Evolutionary conservation across 2,113 vertebrate species (phyloP).

Genomic region (Dipodomys stephensi): DNA sequence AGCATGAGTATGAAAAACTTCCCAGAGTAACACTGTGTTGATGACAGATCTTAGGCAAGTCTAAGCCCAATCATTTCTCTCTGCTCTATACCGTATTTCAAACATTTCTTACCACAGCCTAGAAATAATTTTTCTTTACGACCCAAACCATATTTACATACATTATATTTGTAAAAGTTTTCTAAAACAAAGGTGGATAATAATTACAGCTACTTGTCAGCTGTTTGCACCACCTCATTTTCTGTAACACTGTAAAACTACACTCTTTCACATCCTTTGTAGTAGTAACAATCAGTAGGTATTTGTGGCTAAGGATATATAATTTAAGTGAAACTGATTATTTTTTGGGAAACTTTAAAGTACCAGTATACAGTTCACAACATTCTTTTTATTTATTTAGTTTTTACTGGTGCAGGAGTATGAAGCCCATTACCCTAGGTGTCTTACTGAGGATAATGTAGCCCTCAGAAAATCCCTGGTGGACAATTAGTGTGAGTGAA

Average conservation of each 20-base stretch:
- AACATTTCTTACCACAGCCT: not conserved
- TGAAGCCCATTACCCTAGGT: not conserved
- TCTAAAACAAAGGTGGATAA: not conserved
- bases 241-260: not conserved
- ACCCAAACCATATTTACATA: not conserved
- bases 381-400: not conserved
- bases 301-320: not conserved
- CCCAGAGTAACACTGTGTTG: not conserved
- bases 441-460: not conserved
- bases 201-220: not conserved
- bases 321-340: not conserved
- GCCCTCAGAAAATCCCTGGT: not conserved
- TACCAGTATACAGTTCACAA: not conserved
- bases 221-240: not conserved
- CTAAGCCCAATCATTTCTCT: not conserved
- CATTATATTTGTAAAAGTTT: not conserved
- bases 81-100: not conserved
- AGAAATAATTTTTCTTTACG: slow-evolving; percentile 15
- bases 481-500: not conserved
- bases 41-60: slow-evolving; percentile 1
- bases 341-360: not conserved
- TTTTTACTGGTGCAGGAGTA: not conserved
- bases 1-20: not conserved
- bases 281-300: not conserved
- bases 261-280: not conserved